Base-by-base conservation (phyloP, 2,113 vertebrate genomes). In the Sinosuthora webbiana region DNA sequence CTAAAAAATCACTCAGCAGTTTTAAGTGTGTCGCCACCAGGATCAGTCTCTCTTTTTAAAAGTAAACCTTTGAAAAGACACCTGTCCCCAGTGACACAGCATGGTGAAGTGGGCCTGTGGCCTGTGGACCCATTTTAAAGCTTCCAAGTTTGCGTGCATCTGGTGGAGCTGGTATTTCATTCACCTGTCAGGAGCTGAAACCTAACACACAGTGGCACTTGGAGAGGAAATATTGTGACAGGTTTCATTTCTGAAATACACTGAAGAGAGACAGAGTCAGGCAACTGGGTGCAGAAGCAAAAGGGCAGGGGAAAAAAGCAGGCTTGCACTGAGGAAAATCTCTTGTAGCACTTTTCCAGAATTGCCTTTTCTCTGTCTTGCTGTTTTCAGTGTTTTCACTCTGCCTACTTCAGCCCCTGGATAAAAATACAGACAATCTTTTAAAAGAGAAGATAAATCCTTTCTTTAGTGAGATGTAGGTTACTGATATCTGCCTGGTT, bases 401-500 rank as follows among this genome's bases (percentile, higher is more conserved):
- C 85, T 41, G 64, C 53, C 65, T 81, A 7, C 63, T 91, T 92
- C 78, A 94, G 68, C 56, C 52, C 13, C 39, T 37, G 47, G 82
- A 86, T 63, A 86, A 94, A 95, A 91, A 85, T 80, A 87, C 7
- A 93, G 59, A 94, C n/a, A 94, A 85, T 17, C 71, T 90, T 90
- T 91, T 71, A 92, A 91, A 95, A 65, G 59, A 85, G 75, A 70
- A 79, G 57, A 93, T 74, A 92, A 95, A 93, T 86, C 79, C 75
- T 70, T 93, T 77, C 60, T 86, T 77, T 86, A 93, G 68, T 64
- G 85, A 91, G 75, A 90, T 91, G 79, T 85, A 88, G 83, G 88
- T 93, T 91, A 95, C 47, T 78, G 90, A 96, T 96, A 88, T 44
- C 41, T 89, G 75, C 33, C 79, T 93, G 53, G 76, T 85, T 95